phyloP scores from a whole-genome alignment of 2,797 vertebrate genomes.

The Acomys russatus region DNA sequence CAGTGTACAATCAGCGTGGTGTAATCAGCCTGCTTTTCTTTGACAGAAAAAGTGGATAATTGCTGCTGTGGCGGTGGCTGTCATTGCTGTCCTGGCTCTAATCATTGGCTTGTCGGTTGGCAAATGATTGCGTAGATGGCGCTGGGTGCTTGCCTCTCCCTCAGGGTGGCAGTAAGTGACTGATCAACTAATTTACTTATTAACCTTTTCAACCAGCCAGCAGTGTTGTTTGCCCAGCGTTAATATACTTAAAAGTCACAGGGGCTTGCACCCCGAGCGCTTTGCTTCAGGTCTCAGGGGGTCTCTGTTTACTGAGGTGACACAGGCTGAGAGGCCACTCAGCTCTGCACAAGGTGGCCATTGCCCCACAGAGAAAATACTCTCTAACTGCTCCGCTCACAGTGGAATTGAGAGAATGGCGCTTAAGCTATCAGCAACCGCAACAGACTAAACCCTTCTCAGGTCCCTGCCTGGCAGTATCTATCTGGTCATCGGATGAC shows the following conservation, averaged over 20 bases:
- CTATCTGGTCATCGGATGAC: background rate
- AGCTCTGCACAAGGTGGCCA: background rate
- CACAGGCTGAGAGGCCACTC: background rate
- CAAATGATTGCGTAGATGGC: slow-evolving; percentile 88
- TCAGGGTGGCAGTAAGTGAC: slow-evolving; percentile 88
- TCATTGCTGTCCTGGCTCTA: slow-evolving; percentile 93
- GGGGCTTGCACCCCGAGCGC: background rate
- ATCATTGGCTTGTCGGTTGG: slow-evolving; percentile 95
- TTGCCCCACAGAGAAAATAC: background rate
- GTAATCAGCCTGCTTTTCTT: slow-evolving; percentile 82
- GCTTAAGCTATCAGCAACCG: background rate
- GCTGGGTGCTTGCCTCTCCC: slow-evolving; percentile 82
- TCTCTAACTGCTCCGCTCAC: background rate
- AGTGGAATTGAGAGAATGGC: background rate
- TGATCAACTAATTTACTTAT: slow-evolving; percentile 71
- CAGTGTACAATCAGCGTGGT: background rate
- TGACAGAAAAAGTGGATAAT: slow-evolving; percentile 96
- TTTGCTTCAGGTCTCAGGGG: background rate
- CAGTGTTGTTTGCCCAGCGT: background rate
- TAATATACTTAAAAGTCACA: background rate
- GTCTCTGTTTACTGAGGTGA: background rate
- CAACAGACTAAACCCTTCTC: background rate
- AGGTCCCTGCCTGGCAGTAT: background rate
- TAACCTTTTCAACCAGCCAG: slow-evolving; percentile 9
- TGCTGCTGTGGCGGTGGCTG: slow-evolving; percentile 91